Evolutionary conservation across 2,797 vertebrate genomes (phyloP).

Genomic region (Hephaestus fuliginosus): DNA sequence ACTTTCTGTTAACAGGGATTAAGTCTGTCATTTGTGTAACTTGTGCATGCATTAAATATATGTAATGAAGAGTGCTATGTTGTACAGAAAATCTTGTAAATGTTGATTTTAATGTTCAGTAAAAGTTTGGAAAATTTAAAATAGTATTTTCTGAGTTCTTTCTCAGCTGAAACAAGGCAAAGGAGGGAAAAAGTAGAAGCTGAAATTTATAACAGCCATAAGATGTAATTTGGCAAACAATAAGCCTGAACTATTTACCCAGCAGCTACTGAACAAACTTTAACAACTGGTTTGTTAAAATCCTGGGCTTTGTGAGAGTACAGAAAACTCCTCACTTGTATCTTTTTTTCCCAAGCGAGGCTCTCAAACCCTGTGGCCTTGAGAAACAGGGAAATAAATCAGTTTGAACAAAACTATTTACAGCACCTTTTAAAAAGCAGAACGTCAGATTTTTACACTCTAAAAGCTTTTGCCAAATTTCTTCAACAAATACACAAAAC

Average conservation of each 20-base stretch:
- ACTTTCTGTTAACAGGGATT: slow-evolving; percentile 27
- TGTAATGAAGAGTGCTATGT: not conserved
- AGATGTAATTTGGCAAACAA: slow-evolving; percentile 42
- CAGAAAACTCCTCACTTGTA: slow-evolving; percentile 27
- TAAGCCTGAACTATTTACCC: slow-evolving; percentile 37
- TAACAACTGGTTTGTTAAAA: slow-evolving; percentile 38
- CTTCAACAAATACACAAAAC: not conserved
- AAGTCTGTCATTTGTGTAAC: slow-evolving; percentile 11
- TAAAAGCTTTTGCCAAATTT: not conserved
- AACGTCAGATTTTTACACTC: not conserved
- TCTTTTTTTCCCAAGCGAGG: not conserved
- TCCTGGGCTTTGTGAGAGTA: slow-evolving; percentile 23
- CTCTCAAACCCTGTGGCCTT: slow-evolving; percentile 34
- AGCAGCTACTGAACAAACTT: slow-evolving; percentile 45
- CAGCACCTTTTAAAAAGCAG: not conserved
- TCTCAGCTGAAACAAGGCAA: not conserved
- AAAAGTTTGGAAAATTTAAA: slow-evolving; percentile 38
- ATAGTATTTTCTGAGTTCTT: slow-evolving; percentile 7
- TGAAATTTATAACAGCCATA: slow-evolving; percentile 31
- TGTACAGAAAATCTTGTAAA: slow-evolving; percentile 26
- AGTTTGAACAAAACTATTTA: slow-evolving; percentile 6
- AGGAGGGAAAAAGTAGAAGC: not conserved
- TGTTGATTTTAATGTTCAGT: slow-evolving; percentile 28
- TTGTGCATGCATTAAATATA: slow-evolving; percentile 30
- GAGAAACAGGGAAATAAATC: slow-evolving; percentile 35